Evolutionary conservation across 2,113 vertebrate species (phyloP).

Genomic region (Edolisoma coerulescens): DNA sequence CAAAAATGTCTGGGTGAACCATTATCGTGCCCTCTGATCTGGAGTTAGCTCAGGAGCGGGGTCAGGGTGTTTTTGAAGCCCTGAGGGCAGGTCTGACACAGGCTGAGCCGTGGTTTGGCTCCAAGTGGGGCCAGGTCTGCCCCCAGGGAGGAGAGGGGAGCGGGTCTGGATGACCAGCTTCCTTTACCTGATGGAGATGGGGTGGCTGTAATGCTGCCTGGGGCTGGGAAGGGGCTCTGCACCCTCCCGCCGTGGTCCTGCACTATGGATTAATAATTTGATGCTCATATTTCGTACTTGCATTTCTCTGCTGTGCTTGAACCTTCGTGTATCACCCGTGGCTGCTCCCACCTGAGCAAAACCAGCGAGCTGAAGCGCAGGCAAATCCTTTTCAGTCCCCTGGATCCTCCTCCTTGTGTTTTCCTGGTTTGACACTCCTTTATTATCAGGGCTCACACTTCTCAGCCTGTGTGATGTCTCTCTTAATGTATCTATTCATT

Average conservation of each 20-base stretch:
- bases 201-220: rapidly evolving
- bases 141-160: neutral
- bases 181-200: neutral
- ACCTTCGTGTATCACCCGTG: neutral
- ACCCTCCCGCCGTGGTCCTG: neutral
- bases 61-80: neutral
- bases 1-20: neutral
- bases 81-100: neutral
- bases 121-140: rapidly evolving
- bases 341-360: neutral
- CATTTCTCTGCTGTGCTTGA: neutral
- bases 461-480: slow-evolving; percentile 46
- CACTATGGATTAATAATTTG: neutral
- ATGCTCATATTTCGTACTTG: neutral
- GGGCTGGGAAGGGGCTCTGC: neutral
- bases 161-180: neutral
- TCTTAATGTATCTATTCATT: slow-evolving; percentile 69
- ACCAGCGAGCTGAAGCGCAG: neutral
- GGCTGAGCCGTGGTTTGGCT: neutral
- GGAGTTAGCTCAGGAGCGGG: rapidly evolving
- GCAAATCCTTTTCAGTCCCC: neutral
- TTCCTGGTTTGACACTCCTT: slow-evolving; percentile 26
- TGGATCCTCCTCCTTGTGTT: slow-evolving; percentile 6
- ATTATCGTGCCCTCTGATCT: neutral
- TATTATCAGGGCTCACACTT: slow-evolving; percentile 45